Percentiles rank a stretch among this genome's conserved stretches.
These are phyloP conservation scores for Sclerodermus sp. DNA, from an alignment of 2,888 invertebrate species.

Conservation along the genomic window DNA sequence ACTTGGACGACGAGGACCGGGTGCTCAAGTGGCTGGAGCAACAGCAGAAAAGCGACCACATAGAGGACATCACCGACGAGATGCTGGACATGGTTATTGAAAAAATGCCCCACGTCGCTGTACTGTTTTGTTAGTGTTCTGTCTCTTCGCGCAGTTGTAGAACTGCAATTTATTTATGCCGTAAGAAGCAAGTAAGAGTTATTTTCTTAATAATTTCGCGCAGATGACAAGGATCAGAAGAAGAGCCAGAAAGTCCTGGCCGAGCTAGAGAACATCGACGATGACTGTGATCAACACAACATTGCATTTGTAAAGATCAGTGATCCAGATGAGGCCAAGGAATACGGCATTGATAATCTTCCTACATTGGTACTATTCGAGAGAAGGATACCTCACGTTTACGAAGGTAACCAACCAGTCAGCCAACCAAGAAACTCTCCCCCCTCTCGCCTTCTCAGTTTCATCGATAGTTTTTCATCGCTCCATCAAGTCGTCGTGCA, in stretches of 20 bases:
- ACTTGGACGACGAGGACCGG: conserved; percentile 86
- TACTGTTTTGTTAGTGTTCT: conserved; percentile 91
- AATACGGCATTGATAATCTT: conserved; percentile 82
- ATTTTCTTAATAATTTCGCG: conserved; percentile 33
- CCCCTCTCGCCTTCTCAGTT: no score
- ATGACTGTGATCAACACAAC: conserved; percentile 89
- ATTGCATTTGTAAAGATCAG: conserved; percentile 91
- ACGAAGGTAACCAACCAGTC: conserved; percentile 58
- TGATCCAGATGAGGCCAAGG: conserved; percentile 84
- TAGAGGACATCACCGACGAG: conserved; percentile 92
- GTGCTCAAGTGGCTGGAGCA: conserved; percentile 84
- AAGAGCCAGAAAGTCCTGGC: conserved; percentile 82
- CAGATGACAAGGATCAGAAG: conserved; percentile 90
- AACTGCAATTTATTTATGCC: no score
- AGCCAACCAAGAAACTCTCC: not conserved
- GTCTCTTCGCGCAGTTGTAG: no score
- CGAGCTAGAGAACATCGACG: conserved; percentile 90
- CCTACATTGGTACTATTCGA: conserved; percentile 81
- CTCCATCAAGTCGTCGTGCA: no score
- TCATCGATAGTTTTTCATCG: no score
- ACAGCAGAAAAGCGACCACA: conserved; percentile 85
- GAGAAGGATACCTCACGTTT: conserved; percentile 65
- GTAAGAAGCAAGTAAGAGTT: no score
- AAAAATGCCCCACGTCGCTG: conserved; percentile 86
- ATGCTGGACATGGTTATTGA: conserved; percentile 88